Evolutionary conservation across 2,888 invertebrate species (phyloP).

Genomic region (Campoplex capitator): DNA sequence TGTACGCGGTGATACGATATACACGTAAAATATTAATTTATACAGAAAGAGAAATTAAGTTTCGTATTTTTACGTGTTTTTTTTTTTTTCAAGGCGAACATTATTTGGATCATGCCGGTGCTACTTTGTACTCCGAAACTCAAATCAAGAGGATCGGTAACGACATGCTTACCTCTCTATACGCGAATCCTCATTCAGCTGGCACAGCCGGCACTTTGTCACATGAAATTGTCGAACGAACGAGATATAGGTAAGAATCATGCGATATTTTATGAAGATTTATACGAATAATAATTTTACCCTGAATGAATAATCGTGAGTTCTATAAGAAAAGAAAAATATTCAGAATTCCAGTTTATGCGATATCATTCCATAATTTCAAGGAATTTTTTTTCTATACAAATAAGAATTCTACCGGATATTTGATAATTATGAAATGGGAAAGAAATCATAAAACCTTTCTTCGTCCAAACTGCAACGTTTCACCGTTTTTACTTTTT

Average conservation of each 20-base stretch:
- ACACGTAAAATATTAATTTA: not conserved
- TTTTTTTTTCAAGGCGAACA: conserved; percentile 86
- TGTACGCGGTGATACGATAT: not conserved
- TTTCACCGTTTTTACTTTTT: too few species aligned
- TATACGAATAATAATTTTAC: not conserved
- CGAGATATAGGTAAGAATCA: conserved; percentile 89
- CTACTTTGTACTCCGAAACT: conserved; percentile 92
- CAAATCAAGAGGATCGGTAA: conserved; percentile 89
- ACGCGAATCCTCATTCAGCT: conserved; percentile 95
- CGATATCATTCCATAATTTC: too few species aligned
- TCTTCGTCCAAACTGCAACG: too few species aligned
- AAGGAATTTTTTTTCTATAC: too few species aligned
- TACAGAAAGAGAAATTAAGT: not conserved
- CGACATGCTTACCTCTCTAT: conserved; percentile 90
- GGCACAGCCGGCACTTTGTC: conserved; percentile 91
- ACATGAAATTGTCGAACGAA: conserved; percentile 93
- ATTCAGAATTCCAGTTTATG: too few species aligned
- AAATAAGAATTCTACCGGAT: too few species aligned
- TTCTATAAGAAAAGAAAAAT: too few species aligned
- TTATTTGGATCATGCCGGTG: conserved; percentile 96
- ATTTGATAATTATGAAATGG: too few species aligned
- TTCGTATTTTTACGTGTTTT: not conserved
- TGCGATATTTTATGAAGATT: not conserved
- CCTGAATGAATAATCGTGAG: too few species aligned
- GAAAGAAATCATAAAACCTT: too few species aligned